phyloP scores from a whole-genome alignment of 1,140 invertebrate genomes.

The Polyergus mexicanus region DNA sequence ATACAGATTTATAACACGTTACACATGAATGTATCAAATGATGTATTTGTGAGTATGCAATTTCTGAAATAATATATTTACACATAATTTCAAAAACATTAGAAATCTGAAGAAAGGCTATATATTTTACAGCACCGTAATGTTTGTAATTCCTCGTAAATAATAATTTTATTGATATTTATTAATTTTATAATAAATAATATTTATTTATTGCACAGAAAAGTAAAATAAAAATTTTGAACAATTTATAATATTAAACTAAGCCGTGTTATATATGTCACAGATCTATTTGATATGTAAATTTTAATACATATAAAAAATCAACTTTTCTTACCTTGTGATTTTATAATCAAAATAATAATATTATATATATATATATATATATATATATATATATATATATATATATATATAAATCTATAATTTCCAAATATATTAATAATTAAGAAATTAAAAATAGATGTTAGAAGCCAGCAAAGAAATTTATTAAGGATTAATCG shows the following conservation, averaged over 20 bases:
- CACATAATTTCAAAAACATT: background rate
- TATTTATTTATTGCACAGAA: conserved; percentile 2
- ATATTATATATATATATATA: too few relatives aligned
- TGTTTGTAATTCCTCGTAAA: conserved; percentile 13
- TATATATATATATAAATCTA: background rate
- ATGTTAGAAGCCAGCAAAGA: too few relatives aligned
- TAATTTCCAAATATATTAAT: background rate
- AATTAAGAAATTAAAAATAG: too few relatives aligned
- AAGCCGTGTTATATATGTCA: conserved; percentile 76
- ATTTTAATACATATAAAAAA: conserved; percentile 74
- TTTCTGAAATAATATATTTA: conserved; percentile 12
- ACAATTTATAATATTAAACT: conserved; percentile 17
- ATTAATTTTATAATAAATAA: too few relatives aligned
- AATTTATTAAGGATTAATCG: too few relatives aligned
- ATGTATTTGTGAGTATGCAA: background rate
- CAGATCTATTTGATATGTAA: conserved; percentile 83
- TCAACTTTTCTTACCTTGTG: background rate
- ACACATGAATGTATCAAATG: conserved; percentile 28
- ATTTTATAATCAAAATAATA: background rate
- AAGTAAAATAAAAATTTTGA: conserved; percentile 17
- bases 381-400: too few relatives aligned
- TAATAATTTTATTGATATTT: conserved; percentile 16
- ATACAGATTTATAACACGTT: conserved; percentile 23
- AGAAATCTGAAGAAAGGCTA: background rate
- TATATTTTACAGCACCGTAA: background rate